Base-by-base conservation (phyloP, 1,140 invertebrate species). In the Drosophila eugracilis region DNA sequence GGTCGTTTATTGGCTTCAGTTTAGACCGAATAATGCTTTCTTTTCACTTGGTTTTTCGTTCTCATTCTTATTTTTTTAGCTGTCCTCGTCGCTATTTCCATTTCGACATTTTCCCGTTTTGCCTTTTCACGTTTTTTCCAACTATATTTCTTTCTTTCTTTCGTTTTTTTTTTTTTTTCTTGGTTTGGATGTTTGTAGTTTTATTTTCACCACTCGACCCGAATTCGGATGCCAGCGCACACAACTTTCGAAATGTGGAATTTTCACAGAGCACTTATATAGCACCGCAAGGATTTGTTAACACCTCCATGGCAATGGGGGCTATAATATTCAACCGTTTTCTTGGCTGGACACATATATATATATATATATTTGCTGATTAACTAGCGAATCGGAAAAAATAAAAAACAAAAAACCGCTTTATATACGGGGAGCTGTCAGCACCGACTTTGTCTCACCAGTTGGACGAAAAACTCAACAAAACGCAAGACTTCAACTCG, bases 121-220 rank as follows among this genome's bases (percentile, higher is more conserved):
- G 10, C 9, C 12, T 32, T 32, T 30, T 30, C 28, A 30, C 28
- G 48, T 34, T 45, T 49, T 69, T 41, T 22, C 37, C 55, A 30
- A 32, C 44, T 59, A 54, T 59, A 71, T 49, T 42, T 47, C 21
- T 66, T 50, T 66, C 63, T 55, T 32, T 10, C 9, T n/a, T n/a
- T n/a, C n/a, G 2, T n/a, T 10, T 32, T 9, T 55, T 55, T 32
- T 6, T 30, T 30, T 32, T 39, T n/a, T 36, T 36, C n/a, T n/a
- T 37, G 34, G 52, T 57, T 60, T 58, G 36, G 41, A 65, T 53
- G 70, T 84, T 84, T 83, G 63, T 73, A 62, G 71, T 50, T 76
- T 84, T 78, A 83, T 85, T 85, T 85, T 85, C 80, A 85, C 76
- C 76, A 85, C 80, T 80, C 80, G 81, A 85, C 80, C 77, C 80